Percentiles rank a stretch among this genome's conserved stretches.
Evolutionary conservation across 2,113 vertebrate species (phyloP).

Genomic region (Plecturocebus donacophilus): DNA sequence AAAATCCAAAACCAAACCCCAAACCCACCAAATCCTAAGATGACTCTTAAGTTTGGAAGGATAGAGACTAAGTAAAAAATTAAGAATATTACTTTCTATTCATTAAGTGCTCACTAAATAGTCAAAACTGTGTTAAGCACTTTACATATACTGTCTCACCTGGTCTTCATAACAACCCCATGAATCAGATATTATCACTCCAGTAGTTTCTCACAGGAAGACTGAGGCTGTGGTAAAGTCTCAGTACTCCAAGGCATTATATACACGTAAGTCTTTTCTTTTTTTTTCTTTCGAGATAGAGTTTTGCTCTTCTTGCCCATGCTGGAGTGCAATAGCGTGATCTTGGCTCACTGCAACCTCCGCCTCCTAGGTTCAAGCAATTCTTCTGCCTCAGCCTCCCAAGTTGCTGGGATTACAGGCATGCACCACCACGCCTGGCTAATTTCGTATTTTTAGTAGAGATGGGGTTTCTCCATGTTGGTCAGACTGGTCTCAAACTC

Average conservation of each 20-base stretch:
- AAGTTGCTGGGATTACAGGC: too few species aligned
- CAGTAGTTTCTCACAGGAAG: neutral
- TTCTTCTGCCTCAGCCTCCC: too few species aligned
- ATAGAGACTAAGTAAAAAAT: neutral
- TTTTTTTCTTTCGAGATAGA: too few species aligned
- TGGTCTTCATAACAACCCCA: neutral
- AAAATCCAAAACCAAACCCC: neutral
- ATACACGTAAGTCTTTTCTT: too few species aligned
- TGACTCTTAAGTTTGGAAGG: conserved; percentile 25
- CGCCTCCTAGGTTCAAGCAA: too few species aligned
- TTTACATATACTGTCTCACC: neutral
- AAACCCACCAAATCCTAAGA: neutral
- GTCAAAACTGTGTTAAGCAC: neutral
- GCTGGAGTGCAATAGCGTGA: too few species aligned
- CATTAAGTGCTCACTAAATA: neutral
- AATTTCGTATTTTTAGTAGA: too few species aligned
- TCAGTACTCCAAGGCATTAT: neutral
- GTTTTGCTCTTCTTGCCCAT: too few species aligned
- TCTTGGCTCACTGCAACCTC: too few species aligned
- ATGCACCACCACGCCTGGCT: too few species aligned
- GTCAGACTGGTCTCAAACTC: too few species aligned
- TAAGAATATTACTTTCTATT: neutral
- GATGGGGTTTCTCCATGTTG: too few species aligned
- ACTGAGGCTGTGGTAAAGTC: neutral
- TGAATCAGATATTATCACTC: neutral